phyloP scores from a whole-genome alignment of 2,113 vertebrate genomes.

The Menidia beryllina region DNA sequence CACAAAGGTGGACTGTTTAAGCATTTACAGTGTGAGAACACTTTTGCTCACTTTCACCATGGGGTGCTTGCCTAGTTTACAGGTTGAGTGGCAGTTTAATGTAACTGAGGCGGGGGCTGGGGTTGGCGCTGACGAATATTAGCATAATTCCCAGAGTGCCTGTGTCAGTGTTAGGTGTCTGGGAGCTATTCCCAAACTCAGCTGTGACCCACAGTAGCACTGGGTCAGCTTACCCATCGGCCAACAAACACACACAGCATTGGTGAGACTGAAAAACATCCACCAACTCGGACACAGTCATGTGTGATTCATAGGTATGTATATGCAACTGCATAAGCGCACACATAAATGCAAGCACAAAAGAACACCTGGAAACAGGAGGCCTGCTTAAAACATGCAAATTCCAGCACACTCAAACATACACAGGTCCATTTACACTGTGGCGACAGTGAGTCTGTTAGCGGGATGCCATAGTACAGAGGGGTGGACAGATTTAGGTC shows the following conservation, averaged over 20 bases:
- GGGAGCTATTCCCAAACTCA: constrained; percentile 81
- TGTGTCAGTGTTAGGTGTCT: constrained; percentile 74
- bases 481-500: constrained; percentile 79
- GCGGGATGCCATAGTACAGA: constrained; percentile 82
- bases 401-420: background rate
- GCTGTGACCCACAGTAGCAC: constrained; percentile 76
- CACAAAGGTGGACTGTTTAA: constrained; percentile 35
- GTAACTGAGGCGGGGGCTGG: constrained; percentile 65
- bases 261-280: background rate
- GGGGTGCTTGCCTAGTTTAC: constrained; percentile 72
- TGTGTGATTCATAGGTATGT: background rate
- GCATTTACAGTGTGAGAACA: constrained; percentile 12
- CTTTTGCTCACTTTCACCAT: constrained; percentile 45
- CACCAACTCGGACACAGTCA: background rate
- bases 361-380: constrained; percentile 6
- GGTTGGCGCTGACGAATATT: constrained; percentile 71
- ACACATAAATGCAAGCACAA: background rate
- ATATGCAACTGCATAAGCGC: background rate
- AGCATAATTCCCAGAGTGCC: constrained; percentile 81
- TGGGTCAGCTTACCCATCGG: constrained; percentile 73
- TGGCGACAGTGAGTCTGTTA: constrained; percentile 87
- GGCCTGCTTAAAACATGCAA: constrained; percentile 2
- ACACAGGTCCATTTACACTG: constrained; percentile 80
- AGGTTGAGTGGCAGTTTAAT: constrained; percentile 80
- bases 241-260: constrained; percentile 43